Conservation (phyloP, 2,888 invertebrate genomes). For the Caenorhabditis afra region DNA sequence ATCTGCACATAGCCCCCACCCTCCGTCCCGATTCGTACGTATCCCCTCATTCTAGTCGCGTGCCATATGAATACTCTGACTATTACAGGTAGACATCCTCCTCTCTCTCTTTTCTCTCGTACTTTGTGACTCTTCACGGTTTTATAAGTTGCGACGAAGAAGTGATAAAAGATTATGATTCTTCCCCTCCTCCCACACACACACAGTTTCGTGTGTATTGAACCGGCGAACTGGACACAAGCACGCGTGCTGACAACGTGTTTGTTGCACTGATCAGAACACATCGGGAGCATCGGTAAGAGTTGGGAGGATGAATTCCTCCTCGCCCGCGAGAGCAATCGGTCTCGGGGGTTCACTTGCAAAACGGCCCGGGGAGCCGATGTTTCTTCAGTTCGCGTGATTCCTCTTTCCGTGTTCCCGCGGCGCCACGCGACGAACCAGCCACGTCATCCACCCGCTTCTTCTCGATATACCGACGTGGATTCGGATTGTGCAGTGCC, state of each 20-base stretch:
- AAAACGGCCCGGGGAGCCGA: too few species aligned
- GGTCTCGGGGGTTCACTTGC: too few species aligned
- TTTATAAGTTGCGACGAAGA: not conserved
- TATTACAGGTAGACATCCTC: constrained; percentile 49
- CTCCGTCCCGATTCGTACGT: constrained; percentile 15
- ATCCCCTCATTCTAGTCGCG: not conserved
- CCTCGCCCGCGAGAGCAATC: too few species aligned
- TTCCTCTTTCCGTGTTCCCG: too few species aligned
- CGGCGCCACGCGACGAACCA: too few species aligned
- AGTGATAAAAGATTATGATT: not conserved
- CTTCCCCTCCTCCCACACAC: too few species aligned
- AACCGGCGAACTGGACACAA: constrained; percentile 12
- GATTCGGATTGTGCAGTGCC: too few species aligned
- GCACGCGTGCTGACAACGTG: constrained; percentile 42
- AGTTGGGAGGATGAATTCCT: too few species aligned
- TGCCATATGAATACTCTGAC: constrained; percentile 55
- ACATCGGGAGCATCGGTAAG: not conserved
- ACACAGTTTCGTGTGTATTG: constrained; percentile 27
- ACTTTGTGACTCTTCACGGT: too few species aligned
- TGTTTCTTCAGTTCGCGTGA: too few species aligned
- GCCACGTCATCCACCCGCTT: too few species aligned
- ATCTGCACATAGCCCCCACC: constrained; percentile 8
- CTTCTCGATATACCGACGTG: too few species aligned
- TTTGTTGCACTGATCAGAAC: not conserved
- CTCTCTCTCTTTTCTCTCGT: not conserved